A percentile compares a stretch with the other conserved stretches of the same genome.
phyloP scores from a whole-genome alignment of 2,797 vertebrate species.

The Xiphorhynchus erythropygius region DNA sequence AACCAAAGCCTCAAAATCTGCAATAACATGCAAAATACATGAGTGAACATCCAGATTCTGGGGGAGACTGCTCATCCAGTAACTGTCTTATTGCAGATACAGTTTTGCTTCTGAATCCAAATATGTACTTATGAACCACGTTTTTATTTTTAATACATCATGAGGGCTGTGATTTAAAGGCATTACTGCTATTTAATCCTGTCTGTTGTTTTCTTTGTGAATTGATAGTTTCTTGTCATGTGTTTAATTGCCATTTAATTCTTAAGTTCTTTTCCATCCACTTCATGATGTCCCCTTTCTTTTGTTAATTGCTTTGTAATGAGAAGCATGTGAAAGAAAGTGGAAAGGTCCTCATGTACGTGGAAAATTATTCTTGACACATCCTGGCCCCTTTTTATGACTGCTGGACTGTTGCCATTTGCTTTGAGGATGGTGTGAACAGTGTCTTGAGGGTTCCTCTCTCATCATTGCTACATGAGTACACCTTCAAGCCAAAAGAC shows the following conservation, averaged over 20 bases:
- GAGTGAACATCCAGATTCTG: not conserved
- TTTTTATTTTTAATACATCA: not conserved
- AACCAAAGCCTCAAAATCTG: not conserved
- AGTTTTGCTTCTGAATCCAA: not conserved
- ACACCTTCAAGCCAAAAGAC: not conserved
- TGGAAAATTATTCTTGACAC: constrained; percentile 1
- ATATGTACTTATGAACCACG: not conserved
- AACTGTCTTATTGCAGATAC: not conserved
- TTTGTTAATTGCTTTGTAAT: not conserved
- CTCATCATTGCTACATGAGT: not conserved
- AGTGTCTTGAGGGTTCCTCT: not conserved
- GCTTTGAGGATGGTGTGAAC: not conserved
- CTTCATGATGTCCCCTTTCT: not conserved
- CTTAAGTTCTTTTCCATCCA: not conserved
- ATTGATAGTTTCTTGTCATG: not conserved
- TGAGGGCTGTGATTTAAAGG: not conserved
- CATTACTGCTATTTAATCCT: not conserved
- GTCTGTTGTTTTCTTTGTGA: not conserved
- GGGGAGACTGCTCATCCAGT: not conserved
- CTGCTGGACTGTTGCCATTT: not conserved
- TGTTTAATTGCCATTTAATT: not conserved
- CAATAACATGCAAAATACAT: not conserved
- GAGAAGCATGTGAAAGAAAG: not conserved
- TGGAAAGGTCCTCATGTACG: not conserved
- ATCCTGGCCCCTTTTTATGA: not conserved